Conservation (phyloP, 1,140 invertebrate species). For the Drosophila sechellia region DNA sequence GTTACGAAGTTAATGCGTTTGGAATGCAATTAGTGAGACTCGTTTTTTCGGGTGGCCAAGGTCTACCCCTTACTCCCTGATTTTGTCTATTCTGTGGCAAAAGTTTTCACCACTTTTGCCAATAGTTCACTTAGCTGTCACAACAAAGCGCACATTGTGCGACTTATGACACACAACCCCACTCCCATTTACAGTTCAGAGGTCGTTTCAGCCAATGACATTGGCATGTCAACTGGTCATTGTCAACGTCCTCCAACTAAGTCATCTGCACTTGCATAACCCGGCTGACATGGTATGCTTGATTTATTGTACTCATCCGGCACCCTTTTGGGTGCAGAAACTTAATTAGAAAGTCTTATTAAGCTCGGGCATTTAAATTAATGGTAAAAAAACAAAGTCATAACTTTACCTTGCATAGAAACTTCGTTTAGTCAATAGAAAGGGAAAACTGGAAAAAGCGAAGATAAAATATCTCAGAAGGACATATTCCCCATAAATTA, state of each 20-base stretch:
- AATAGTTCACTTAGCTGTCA: conserved; percentile 8
- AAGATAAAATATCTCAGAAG: conserved; percentile 22
- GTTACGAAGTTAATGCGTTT: conserved; percentile 44
- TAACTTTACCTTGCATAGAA: conserved; percentile 21
- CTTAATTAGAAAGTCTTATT: conserved; percentile 28
- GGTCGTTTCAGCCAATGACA: conserved; percentile 20
- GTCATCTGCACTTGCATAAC: conserved; percentile 46
- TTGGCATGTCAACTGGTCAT: conserved; percentile 51
- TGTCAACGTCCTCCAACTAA: conserved; percentile 19
- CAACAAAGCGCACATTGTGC: conserved; percentile 19
- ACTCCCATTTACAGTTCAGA: background rate
- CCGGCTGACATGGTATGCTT: background rate
- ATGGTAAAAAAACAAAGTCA: conserved; percentile 24
- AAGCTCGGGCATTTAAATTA: conserved; percentile 9
- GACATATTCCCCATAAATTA: conserved; percentile 54
- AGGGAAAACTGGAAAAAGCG: background rate
- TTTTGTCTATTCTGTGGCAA: conserved; percentile 11
- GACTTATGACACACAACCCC: conserved; percentile 13
- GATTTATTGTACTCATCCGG: conserved; percentile 8
- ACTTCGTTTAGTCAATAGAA: background rate
- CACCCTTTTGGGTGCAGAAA: conserved; percentile 1
- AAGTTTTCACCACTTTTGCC: conserved; percentile 8
- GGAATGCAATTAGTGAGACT: conserved; percentile 43
- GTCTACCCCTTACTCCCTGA: background rate
- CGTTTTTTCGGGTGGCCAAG: background rate